Base-by-base conservation (phyloP, 2,888 invertebrate genomes). In the Gnatocerus cornutus region DNA sequence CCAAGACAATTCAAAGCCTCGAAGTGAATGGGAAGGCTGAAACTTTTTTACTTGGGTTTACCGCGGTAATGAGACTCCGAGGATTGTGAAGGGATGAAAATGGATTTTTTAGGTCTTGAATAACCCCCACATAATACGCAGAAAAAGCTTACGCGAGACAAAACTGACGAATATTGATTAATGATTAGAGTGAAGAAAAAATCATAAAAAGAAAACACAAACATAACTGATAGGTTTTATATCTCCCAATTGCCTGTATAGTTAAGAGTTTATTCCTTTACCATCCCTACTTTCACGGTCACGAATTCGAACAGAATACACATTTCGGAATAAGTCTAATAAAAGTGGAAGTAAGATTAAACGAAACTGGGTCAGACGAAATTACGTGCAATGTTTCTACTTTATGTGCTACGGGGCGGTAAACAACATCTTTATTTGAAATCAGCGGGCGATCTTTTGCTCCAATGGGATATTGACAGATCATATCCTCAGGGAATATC, bases 21-120 rank as follows among this genome's bases (percentile, higher is more conserved):
- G n/a, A 30, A 45, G 43, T 64, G 37, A 30, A 64, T 43, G 63
- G 43, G 21, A 55, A 33, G 13, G 45, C 13, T 12, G 9, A 10
- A 69, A 64, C 50, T 69, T 69, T 70, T 65, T 69, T 66, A 45
- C 37, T 61, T 43, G 29, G 61, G 64, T 59, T 70, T 66, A 46
- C 53, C 52, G 43, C 66, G 8, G 66, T 66, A 66, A 70, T 58
- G 66, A 55, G 56, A 41, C 70, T 52, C 66, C 12, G 27, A 69
- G 58, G 69, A 65, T 59, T 48, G 53, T 30, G 14, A 64, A 66
- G 50, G 43, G 41, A 66, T 62, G 37, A 33, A 37, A 53, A 41
- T 53, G 53, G 50, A 39, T 63, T 65, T 48, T 65, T 65, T 3
- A 39, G 43, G 50, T 12, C 29, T 33, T 37, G 30, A 10, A 50